Base-by-base conservation (phyloP, 2,888 invertebrate genomes). In the Gymnocheta viridis region DNA sequence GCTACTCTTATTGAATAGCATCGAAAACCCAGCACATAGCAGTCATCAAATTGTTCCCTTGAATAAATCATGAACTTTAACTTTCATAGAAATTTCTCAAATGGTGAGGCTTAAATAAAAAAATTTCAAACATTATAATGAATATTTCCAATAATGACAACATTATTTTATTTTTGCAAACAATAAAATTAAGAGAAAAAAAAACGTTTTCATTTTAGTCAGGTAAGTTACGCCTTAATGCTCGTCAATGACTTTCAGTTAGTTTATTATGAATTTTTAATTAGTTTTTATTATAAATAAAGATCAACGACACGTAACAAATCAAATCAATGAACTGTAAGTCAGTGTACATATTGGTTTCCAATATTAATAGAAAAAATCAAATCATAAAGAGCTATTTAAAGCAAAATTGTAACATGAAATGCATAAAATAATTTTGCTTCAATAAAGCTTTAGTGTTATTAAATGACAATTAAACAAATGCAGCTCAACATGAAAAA, bases 151-250 rank as follows among this genome's bases (percentile, higher is more conserved):
- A n/a, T 17, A 10, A 44, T 29, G 64, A 51, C 77, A 78, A 69
- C 51, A 54, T 79, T 79, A 54, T 79, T 79, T 79, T 79, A 64
- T 24, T 54, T 54, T 44, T 27, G n/a, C 29, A 51, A 62, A 54
- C 19, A 74, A 56, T 1, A 38, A 47, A 27, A 2, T 22, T 17
- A 47, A 44, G 24, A 56, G 47, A 64, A 60, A 60, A 6, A 17
- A 56, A 35, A 49, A 73, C 6, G 3, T 27, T 19, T 74, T 58
- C 29, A 56, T 44, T 76, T 44, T 14, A 41, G 9, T 60, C 73
- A 81, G 81, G 81, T 81, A 74, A 81, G 81, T 81, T 74, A 70
- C 35, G 62, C 44, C 44, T 62, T 29, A 72, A 72, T 72, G 44
- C 49, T 12, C 41, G 24, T 9, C 73, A 66, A 54, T 62, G 81